Base-by-base conservation (phyloP, 2,888 invertebrate genomes). In the Phaedon cochleariae region DNA sequence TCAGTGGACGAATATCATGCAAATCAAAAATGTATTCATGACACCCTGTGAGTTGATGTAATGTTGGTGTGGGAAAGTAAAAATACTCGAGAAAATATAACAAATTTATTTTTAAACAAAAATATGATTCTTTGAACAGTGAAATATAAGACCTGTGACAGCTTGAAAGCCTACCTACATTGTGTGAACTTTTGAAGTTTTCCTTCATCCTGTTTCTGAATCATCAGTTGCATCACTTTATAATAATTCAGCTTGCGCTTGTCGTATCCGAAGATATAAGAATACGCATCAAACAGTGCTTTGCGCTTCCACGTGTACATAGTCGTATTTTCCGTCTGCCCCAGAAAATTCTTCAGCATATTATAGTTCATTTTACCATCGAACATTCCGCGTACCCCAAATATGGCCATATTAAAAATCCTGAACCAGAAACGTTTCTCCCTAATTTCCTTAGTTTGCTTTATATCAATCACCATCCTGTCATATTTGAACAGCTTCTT, bases 351-450 rank as follows among this genome's bases (percentile, higher is more conserved):
- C 54, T 62, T 70, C 57, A 78, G 65, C 59, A 54, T 66, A 37
- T 73, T 67, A 1, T 71, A 49, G 63, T 78, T 67, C 7, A 63
- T 54, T 22, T 57, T 66, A 2, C 77, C 77, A 18, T 72, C 67
- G 12, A 46, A 57, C 1, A 75, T 41, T 34, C 65, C 53, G 20
- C 68, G 63, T 10, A 72, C 37, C 1, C 78, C 78, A 54, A 78
- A 77, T 6, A 78, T 26, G 15, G 69, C 64, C 77, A 76, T 78
- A 57, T 78, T 78, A 9, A 76, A 34, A 18, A 58, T 59, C 37
- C 69, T 67, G 48, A 65, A 76, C 65, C 67, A 68, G 12, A 55
- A 55, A 51, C 65, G 55, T 15, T 61, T 68, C 37, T 69, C 71
- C 15, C 52, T 65, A 18, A 54, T 41, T 6, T 57, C 7, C 15